phyloP scores from a whole-genome alignment of 2,113 vertebrate species.

The Chaenocephalus aceratus region DNA sequence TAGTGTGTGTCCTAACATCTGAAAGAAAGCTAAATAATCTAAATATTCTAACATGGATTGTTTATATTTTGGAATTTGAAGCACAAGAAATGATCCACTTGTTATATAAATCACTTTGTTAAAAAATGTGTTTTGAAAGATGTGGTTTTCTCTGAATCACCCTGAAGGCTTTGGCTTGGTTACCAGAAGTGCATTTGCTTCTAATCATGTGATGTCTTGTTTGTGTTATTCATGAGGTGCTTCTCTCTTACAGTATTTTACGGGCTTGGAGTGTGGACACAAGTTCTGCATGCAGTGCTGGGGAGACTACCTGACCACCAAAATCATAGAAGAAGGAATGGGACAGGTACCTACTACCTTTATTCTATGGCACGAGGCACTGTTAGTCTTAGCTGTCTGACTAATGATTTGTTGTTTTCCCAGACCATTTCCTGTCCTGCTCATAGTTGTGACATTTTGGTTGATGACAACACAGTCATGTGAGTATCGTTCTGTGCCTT shows the following conservation, averaged over 20 bases:
- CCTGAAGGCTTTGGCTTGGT: background rate
- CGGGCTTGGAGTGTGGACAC: slow-evolving; percentile 99
- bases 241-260: slow-evolving; percentile 91
- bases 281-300: slow-evolving; percentile 99
- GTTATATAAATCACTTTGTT: background rate
- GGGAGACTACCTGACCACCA: slow-evolving; percentile 99
- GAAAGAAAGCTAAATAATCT: background rate
- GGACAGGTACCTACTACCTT: slow-evolving; percentile 89
- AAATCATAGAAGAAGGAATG: slow-evolving; percentile 99
- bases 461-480: slow-evolving; percentile 99
- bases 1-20: background rate
- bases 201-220: background rate
- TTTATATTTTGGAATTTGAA: background rate
- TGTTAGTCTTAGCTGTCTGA: background rate
- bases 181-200: background rate
- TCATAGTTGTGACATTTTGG: slow-evolving; percentile 99
- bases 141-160: background rate
- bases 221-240: slow-evolving; percentile 1
- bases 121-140: background rate
- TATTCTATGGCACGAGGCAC: background rate
- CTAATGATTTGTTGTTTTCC: slow-evolving; percentile 51
- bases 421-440: slow-evolving; percentile 99
- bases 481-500: slow-evolving; percentile 84
- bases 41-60: background rate
- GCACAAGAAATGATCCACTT: background rate